Evolutionary conservation across 2,888 invertebrate genomes (phyloP).

Genomic region (Idaea straminata): DNA sequence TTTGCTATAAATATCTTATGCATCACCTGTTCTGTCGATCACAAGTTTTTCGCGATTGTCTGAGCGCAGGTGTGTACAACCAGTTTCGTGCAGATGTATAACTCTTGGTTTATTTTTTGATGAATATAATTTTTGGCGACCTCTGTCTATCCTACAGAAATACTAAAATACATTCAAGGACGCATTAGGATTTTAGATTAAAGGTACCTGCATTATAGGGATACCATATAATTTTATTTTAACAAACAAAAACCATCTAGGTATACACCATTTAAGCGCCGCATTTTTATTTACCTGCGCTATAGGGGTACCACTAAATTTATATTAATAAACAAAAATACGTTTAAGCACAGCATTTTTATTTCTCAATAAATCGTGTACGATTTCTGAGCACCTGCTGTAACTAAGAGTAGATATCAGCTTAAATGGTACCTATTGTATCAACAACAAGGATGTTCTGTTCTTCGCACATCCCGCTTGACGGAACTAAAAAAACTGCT

Average conservation of each 20-base stretch:
- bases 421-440: background rate
- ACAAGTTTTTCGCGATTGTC: slow-evolving; percentile 62
- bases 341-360: too few relatives aligned
- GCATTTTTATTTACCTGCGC: too few relatives aligned
- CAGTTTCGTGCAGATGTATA: slow-evolving; percentile 60
- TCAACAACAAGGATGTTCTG: slow-evolving; percentile 20
- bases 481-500: slow-evolving; percentile 24
- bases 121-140: slow-evolving; percentile 17
- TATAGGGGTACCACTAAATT: too few relatives aligned
- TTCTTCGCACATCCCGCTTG: slow-evolving; percentile 24
- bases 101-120: slow-evolving; percentile 32
- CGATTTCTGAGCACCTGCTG: slow-evolving; percentile 12
- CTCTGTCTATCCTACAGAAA: slow-evolving; percentile 26
- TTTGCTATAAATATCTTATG: slow-evolving; percentile 28
- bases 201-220: background rate
- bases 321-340: too few relatives aligned
- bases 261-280: too few relatives aligned
- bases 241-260: too few relatives aligned
- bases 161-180: slow-evolving; percentile 26
- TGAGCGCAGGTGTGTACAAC: slow-evolving; percentile 59
- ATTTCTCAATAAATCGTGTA: too few relatives aligned
- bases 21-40: slow-evolving; percentile 56
- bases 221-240: too few relatives aligned
- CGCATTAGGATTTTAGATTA: slow-evolving; percentile 2
- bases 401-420: background rate